Evolutionary conservation across 2,888 invertebrate genomes (phyloP).

Genomic region (Stegana nigrithorax): DNA sequence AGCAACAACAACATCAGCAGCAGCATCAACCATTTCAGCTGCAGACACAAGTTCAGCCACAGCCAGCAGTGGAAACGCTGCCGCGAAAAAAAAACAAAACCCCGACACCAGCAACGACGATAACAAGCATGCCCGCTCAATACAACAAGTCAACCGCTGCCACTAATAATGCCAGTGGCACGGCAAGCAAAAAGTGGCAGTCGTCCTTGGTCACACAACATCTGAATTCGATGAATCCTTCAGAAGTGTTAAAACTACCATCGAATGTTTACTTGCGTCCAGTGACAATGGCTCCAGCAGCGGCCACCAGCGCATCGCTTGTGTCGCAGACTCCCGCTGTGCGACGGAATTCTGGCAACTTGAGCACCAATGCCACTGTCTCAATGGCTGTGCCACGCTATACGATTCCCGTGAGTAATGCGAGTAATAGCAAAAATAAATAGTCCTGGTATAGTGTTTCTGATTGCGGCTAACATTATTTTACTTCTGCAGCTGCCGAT

Average conservation of each 20-base stretch:
- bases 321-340: slow-evolving; percentile 17
- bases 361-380: slow-evolving; percentile 30
- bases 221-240: slow-evolving; percentile 9
- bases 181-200: slow-evolving; percentile 25
- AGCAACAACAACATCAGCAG: slow-evolving; percentile 21
- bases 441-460: background rate
- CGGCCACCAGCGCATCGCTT: slow-evolving; percentile 23
- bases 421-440: background rate
- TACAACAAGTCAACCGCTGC: background rate
- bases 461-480: background rate
- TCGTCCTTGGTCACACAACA: slow-evolving; percentile 27
- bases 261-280: slow-evolving; percentile 62
- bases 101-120: background rate
- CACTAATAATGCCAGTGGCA: slow-evolving; percentile 1
- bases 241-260: slow-evolving; percentile 60
- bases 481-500: slow-evolving; percentile 55
- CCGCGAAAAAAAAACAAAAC: background rate
- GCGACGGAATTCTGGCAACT: slow-evolving; percentile 22
- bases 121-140: background rate
- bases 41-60: background rate
- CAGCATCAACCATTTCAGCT: slow-evolving; percentile 27
- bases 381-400: slow-evolving; percentile 56
- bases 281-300: slow-evolving; percentile 33
- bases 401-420: slow-evolving; percentile 58
- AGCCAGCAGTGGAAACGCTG: background rate